Conservation (phyloP, 1,140 invertebrate species). For the Anastatus disparis region DNA sequence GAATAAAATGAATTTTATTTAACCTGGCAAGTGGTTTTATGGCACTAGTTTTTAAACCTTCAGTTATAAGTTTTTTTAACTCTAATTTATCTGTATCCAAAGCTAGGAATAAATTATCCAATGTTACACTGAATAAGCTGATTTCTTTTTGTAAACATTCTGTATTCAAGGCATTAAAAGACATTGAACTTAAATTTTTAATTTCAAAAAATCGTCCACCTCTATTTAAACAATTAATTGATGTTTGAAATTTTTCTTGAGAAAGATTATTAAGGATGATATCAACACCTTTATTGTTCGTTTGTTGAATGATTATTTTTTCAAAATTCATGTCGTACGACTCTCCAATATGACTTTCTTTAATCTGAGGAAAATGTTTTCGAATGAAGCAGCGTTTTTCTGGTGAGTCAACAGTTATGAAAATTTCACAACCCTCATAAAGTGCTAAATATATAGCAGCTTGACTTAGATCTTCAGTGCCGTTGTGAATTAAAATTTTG, state of each 20-base stretch:
- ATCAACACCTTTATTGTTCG: slow-evolving; percentile 77
- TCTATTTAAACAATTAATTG: slow-evolving; percentile 79
- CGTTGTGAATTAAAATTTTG: slow-evolving; percentile 80
- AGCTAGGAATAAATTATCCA: slow-evolving; percentile 73
- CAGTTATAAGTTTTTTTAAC: slow-evolving; percentile 57
- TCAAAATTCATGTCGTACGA: slow-evolving; percentile 80
- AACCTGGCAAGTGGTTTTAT: slow-evolving; percentile 62
- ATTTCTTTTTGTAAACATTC: slow-evolving; percentile 84
- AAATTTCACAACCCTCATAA: slow-evolving; percentile 73
- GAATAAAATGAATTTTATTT: too few relatives aligned
- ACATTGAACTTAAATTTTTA: slow-evolving; percentile 78
- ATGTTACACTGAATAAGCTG: slow-evolving; percentile 79
- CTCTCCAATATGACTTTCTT: slow-evolving; percentile 77
- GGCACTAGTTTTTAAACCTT: slow-evolving; percentile 69
- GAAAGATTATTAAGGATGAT: slow-evolving; percentile 82
- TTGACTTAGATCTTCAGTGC: slow-evolving; percentile 81
- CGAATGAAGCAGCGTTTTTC: slow-evolving; percentile 78
- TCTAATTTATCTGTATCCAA: slow-evolving; percentile 50
- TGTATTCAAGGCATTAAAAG: slow-evolving; percentile 75
- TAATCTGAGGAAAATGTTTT: slow-evolving; percentile 73
- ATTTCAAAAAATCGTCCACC: slow-evolving; percentile 81
- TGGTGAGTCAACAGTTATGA: slow-evolving; percentile 75
- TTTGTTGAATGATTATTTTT: slow-evolving; percentile 71
- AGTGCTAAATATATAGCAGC: slow-evolving; percentile 81
- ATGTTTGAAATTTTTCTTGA: slow-evolving; percentile 80